Conservation (phyloP, 2,797 vertebrate genomes). For the Clamator glandarius region DNA sequence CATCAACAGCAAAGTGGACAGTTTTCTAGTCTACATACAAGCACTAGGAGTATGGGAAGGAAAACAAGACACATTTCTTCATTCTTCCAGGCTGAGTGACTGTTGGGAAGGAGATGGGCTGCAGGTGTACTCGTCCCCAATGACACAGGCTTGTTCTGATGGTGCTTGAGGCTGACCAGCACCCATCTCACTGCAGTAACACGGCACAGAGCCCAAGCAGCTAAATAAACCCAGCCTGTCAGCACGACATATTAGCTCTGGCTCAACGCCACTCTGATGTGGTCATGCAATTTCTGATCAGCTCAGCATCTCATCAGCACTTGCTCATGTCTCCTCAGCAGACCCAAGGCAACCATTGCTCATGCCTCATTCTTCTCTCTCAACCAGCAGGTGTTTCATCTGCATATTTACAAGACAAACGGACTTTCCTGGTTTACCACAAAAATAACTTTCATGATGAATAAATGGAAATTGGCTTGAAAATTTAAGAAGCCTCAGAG, state of each 20-base stretch:
- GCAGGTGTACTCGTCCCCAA: background rate
- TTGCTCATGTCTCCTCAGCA: background rate
- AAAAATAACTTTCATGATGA: background rate
- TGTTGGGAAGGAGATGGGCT: background rate
- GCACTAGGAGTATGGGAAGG: background rate
- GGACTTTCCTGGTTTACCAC: background rate
- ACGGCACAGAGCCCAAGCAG: background rate
- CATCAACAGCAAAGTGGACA: background rate
- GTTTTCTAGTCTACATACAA: background rate
- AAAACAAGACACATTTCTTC: background rate
- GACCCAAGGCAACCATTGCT: background rate
- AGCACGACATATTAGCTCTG: background rate
- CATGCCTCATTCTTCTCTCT: background rate
- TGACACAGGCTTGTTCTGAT: background rate
- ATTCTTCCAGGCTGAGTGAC: background rate
- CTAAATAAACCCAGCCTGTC: background rate
- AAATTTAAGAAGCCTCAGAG: slow-evolving; percentile 12
- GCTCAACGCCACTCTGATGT: background rate
- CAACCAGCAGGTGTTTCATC: background rate
- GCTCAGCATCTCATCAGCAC: background rate
- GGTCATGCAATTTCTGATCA: slow-evolving; percentile 25
- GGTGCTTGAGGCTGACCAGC: background rate
- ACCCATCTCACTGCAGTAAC: background rate
- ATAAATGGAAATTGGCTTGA: background rate
- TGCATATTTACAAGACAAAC: slow-evolving; percentile 16